These are phyloP conservation scores for Phacellophora camtschatica DNA, from an alignment of 30 jellyfish, hydroid and myxozoan species.

Conservation along the genomic window DNA sequence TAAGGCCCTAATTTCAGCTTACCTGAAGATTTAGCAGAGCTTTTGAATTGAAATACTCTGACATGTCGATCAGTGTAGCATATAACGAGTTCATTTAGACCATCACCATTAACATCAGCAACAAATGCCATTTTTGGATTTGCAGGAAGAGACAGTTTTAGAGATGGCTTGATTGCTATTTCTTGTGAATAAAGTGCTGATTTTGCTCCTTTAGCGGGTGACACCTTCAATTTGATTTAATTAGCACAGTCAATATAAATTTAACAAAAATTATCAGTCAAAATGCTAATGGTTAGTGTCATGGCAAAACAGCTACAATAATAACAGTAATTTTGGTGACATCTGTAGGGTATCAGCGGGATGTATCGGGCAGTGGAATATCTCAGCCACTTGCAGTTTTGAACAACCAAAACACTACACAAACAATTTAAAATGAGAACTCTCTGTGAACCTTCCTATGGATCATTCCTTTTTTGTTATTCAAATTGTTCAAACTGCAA, in stretches of 20 bases:
- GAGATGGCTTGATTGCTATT: conserved; percentile 18
- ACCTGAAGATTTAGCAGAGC: too few relatives aligned
- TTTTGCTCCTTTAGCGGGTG: conserved; percentile 27
- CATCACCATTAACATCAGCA: conserved; percentile 86
- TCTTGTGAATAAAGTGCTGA: conserved; percentile 25
- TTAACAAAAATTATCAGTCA: too few relatives aligned
- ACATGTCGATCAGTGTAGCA: conserved; percentile 87
- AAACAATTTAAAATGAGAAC: not conserved
- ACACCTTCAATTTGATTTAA: too few relatives aligned
- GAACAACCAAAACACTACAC: too few relatives aligned
- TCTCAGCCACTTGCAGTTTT: too few relatives aligned
- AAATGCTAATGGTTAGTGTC: too few relatives aligned
- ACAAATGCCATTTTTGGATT: conserved; percentile 77
- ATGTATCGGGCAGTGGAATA: too few relatives aligned
- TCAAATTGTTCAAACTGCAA: not conserved
- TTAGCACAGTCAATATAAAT: too few relatives aligned
- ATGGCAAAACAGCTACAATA: too few relatives aligned
- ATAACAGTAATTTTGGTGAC: too few relatives aligned
- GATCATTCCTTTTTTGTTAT: not conserved
- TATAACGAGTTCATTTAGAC: conserved; percentile 58
- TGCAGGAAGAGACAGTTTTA: conserved; percentile 59
- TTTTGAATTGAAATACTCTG: conserved; percentile 62
- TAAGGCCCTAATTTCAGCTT: too few relatives aligned
- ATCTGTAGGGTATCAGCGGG: too few relatives aligned
- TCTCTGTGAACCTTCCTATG: not conserved